Percentiles rank a stretch among this genome's conserved stretches.
Conservation (phyloP, 2,113 vertebrate species). For the Noturus placidus region DNA sequence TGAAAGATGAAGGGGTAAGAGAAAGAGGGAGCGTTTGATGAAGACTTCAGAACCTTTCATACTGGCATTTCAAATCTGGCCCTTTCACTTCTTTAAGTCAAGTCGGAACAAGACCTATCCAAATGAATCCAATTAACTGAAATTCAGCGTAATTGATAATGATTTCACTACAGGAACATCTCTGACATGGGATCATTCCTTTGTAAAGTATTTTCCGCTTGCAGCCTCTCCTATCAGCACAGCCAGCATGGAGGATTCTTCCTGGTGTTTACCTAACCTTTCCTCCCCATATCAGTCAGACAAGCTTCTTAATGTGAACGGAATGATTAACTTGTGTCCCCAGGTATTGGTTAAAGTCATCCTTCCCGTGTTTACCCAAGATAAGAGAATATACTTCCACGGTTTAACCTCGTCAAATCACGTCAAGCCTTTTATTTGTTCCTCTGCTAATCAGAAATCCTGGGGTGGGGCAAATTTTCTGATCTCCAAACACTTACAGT, state of each 20-base stretch:
- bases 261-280: slow-evolving; percentile 54
- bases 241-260: slow-evolving; percentile 43
- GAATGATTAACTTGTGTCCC: slow-evolving; percentile 71
- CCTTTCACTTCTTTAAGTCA: neutral
- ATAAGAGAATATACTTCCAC: slow-evolving; percentile 64
- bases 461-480: slow-evolving; percentile 4
- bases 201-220: slow-evolving; percentile 4
- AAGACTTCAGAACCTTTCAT: slow-evolving; percentile 44
- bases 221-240: slow-evolving; percentile 30
- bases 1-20: slow-evolving; percentile 33
- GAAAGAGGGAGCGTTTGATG: slow-evolving; percentile 46
- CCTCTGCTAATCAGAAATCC: slow-evolving; percentile 45
- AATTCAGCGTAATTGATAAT: neutral
- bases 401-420: slow-evolving; percentile 57
- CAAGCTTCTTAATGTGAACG: slow-evolving; percentile 71
- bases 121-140: neutral
- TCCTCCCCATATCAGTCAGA: slow-evolving; percentile 59
- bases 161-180: neutral
- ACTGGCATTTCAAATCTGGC: slow-evolving; percentile 27
- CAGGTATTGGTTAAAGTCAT: slow-evolving; percentile 70
- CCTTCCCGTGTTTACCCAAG: slow-evolving; percentile 68
- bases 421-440: slow-evolving; percentile 35
- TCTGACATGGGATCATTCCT: slow-evolving; percentile 12
- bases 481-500: slow-evolving; percentile 29
- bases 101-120: slow-evolving; percentile 13